Base-by-base conservation (phyloP, 2,888 invertebrate species). In the Siphlonurus alternatus region DNA sequence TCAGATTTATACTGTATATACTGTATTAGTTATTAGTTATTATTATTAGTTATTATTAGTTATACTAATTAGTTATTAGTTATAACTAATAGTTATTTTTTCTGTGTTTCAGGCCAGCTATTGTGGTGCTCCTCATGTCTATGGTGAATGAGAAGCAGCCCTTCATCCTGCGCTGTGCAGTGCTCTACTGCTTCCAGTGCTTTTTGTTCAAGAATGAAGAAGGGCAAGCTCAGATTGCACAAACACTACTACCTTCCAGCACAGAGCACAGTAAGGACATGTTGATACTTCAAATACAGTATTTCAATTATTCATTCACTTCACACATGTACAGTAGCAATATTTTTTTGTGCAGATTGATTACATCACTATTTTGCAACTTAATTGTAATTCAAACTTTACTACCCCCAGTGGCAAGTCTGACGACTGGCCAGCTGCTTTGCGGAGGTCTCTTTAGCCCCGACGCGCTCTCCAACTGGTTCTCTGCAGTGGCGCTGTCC, bases 91-190 rank as follows among this genome's bases (percentile, higher is more conserved):
- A n/a, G n/a, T n/a, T n/a, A n/a, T n/a, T n/a, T n/a, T n/a, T n/a
- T 51, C 20, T 38, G 15, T 61, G 61, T 72, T 75, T 10, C 72
- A 84, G 96, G 64, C 93, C 97, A 0, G 94, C 94, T 0, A 87
- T 98, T 63, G 91, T 98, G 0, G 92, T 98, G 59, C 79, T 99
- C 5, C 78, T 99, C 7, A 93, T 97, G 91, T 96, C 97, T 0
- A 97, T 99, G 95, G 93, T 95, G 3, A 96, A 97, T 74, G 98
- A 99, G 74, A 96, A 95, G 72, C 99, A 99, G 74, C 90, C 95
- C 0, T 89, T 98, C 73, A 78, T 78, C 0, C 75, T 91, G 71
- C 86, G 99, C 67, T 94, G 94, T 74, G 91, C 98, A 0, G 95
- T 98, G 1, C 83, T 99, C 1, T 99, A 99, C 76, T 96, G 95